Base-by-base conservation (phyloP, 2,113 vertebrate genomes). In the Leucopternis melanops region DNA sequence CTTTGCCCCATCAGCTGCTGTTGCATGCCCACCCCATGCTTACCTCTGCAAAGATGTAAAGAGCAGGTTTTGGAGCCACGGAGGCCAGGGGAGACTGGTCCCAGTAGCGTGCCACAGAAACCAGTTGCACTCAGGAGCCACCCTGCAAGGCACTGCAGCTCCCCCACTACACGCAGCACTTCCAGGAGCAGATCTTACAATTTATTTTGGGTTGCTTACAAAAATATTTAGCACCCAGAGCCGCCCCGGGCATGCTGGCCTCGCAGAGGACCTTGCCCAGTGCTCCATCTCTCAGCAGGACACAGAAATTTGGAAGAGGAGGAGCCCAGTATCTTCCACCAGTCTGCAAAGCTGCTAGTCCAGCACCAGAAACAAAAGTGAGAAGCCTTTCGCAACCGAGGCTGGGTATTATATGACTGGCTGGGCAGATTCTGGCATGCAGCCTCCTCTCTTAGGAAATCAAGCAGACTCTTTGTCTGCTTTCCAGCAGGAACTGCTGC, bases 381-480 rank as follows among this genome's bases (percentile, higher is more conserved):
- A 96, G 97, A 95, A 85, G 80, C 81, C 71, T 98, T 98, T 97
- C 61, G 31, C 96, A 98, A 98, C 89, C 1, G 4, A 79, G 65
- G 52, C 73, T 58, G 83, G 94, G 92, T 91, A 82, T 97, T 95
- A 63, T 62, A 47, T 85, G 96, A 95, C 93, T 79, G 93, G 94
- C 95, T 10, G 4, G 65, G 80, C 50, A 77, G 91, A 96, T 97
- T 84, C 97, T 98, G 98, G 98, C 98, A 97, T 58, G 65, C 27
- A 19, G 92, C 96, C 80, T 59, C 54, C 69, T 92, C 95, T 97
- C 91, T 98, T 97, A 98, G 97, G 97, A 98, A 98, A 98, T 96
- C 96, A 52, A 90, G 97, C 96, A 98, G 97, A 96, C 97, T 78
- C 97, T 97, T 97, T 97, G 97, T 98, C 97, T 98, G 90, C 96